A percentile compares a stretch with the other conserved stretches of the same genome.
Evolutionary conservation across 2,888 invertebrate genomes (phyloP).

Genomic region (Yponomeuta sedellus): DNA sequence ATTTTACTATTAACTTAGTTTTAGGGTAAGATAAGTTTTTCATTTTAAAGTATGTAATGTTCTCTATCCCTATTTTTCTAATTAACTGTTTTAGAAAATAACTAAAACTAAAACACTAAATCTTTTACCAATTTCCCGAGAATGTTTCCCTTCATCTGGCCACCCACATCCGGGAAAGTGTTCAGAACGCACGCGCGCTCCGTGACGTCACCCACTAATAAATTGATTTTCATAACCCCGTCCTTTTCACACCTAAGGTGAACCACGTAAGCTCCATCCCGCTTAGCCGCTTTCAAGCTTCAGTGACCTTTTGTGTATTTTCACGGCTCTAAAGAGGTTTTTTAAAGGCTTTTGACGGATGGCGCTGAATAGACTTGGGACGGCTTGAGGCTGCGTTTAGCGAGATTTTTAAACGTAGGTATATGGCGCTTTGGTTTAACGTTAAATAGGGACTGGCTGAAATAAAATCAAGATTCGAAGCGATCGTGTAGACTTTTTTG

Average conservation of each 20-base stretch:
- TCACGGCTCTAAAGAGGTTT: constrained; percentile 55
- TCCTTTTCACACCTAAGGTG: constrained; percentile 35
- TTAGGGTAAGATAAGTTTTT: too few relatives aligned
- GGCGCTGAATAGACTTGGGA: constrained; percentile 51
- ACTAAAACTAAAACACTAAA: background rate
- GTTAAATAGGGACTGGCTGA: background rate
- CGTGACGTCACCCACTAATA: constrained; percentile 75
- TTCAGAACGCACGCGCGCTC: constrained; percentile 57
- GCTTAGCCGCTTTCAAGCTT: constrained; percentile 52
- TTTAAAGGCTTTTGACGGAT: constrained; percentile 60
- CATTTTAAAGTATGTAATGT: too few relatives aligned
- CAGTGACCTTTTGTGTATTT: constrained; percentile 71
- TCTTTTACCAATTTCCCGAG: constrained; percentile 15
- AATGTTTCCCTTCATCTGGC: constrained; percentile 33
- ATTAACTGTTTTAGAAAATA: background rate
- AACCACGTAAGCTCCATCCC: constrained; percentile 37
- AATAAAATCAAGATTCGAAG: background rate
- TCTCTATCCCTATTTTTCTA: too few relatives aligned
- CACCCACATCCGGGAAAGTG: constrained; percentile 60
- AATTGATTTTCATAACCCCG: constrained; percentile 72
- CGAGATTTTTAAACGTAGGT: constrained; percentile 4
- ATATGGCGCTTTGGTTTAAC: background rate
- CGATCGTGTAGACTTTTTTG: background rate
- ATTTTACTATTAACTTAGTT: too few relatives aligned
- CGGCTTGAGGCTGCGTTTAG: constrained; percentile 34